Evolutionary conservation across 2,113 vertebrate genomes (phyloP), one percentile per base, ranked within the genome.

Genomic region (Sinocyclocheilus anshuiensis): DNA sequence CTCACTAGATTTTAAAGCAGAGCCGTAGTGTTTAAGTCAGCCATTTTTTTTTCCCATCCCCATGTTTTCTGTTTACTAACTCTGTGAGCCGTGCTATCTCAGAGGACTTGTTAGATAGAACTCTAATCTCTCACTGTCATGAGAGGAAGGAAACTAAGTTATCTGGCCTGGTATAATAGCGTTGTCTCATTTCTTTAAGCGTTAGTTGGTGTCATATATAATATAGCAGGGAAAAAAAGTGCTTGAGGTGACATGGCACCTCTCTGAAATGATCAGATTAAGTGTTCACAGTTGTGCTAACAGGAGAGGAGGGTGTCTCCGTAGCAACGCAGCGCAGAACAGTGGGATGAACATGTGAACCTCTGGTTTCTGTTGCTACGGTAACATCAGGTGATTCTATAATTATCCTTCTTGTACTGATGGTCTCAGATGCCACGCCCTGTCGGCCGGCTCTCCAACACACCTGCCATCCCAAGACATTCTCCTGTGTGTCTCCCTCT

Each of bases 371-470:
- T 90, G 91, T 93, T 94, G 92, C 93, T 90, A 83, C 13, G 87
- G 92, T 79, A 93, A 94, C 93, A 84, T 90, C 90, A 92, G 92
- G 92, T 93, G 91, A 89, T 50, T 67, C 81, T 83, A 72, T 79
- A 65, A 85, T 85, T 78, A 69, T 65, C 26, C 75, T 16, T 24
- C 39, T n/a, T 36, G 36, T 55, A 50, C 9, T 57, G 57, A 20
- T 26, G 42, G 42, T 69, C 42, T 67, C 12, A 4, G 29, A 57
- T 22, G 26, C 65, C 81, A 72, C 67, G 26, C 65, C 65, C 67
- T 24, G 16, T 45, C 50, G 11, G 55, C 11, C 10, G 3, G 77
- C 48, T 22, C 50, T 78, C 20, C 1, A 65, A n/a, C 22, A 81
- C 59, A 81, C 57, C 59, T 65, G 45, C 1, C 42, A 42, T 8